Conservation (phyloP, 1,140 invertebrate genomes). For the Matsumurasca onukii region DNA sequence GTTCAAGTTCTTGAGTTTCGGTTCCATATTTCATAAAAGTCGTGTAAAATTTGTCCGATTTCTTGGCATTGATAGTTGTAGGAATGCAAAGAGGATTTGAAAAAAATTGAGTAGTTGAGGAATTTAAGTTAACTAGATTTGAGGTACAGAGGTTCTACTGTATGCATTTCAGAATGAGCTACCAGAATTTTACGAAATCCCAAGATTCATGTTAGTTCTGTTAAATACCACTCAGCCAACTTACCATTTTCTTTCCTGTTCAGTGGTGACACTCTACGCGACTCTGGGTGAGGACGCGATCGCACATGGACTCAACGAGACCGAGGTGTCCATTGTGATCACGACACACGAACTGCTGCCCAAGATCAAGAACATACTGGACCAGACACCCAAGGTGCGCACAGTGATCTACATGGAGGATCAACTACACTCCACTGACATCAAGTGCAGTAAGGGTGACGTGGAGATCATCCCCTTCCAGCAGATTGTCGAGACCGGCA, state of each 20-base stretch:
- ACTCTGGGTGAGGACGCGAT: conserved; percentile 96
- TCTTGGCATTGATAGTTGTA: too few relatives aligned
- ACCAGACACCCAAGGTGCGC: conserved; percentile 65
- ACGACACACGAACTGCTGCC: conserved; percentile 86
- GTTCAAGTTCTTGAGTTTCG: too few relatives aligned
- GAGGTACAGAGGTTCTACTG: too few relatives aligned
- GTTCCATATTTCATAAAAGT: too few relatives aligned
- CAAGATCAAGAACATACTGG: conserved; percentile 80
- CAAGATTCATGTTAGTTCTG: too few relatives aligned
- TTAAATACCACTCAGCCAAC: too few relatives aligned
- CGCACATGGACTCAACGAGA: conserved; percentile 94
- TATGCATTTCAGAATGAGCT: too few relatives aligned
- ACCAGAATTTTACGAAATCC: too few relatives aligned
- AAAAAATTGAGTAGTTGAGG: too few relatives aligned
- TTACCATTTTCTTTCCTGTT: conserved; percentile 44
- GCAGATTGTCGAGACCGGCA: conserved; percentile 52
- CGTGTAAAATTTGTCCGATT: too few relatives aligned
- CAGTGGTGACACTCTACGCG: conserved; percentile 94
- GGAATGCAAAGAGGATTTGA: too few relatives aligned
- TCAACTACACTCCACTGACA: conserved; percentile 70
- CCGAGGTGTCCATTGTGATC: conserved; percentile 88
- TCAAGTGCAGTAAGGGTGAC: conserved; percentile 63
- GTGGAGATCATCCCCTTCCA: conserved; percentile 66
- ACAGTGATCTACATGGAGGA: conserved; percentile 90
- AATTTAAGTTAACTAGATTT: too few relatives aligned